phyloP scores from a whole-genome alignment of 1,140 invertebrate genomes.

The Neuroterus valhalla region DNA sequence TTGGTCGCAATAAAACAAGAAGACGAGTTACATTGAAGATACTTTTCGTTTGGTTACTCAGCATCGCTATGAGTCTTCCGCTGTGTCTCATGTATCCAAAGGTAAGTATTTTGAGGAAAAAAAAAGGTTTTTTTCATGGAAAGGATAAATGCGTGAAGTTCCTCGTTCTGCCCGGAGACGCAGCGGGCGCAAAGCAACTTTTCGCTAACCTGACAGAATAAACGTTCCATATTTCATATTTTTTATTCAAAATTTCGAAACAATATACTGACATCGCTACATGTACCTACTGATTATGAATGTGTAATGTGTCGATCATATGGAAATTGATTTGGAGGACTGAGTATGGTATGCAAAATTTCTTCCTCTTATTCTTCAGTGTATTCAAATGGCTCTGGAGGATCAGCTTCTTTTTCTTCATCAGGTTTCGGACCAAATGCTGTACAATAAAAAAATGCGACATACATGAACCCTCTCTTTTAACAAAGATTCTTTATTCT shows the following conservation, averaged over 20 bases:
- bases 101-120: slow-evolving; percentile 71
- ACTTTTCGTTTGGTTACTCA: slow-evolving; percentile 92
- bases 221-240: background rate
- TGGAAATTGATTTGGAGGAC: background rate
- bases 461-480: background rate
- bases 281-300: background rate
- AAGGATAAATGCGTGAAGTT: too few relatives aligned
- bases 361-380: slow-evolving; percentile 83
- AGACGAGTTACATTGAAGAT: slow-evolving; percentile 91
- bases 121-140: too few relatives aligned
- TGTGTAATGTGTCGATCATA: too few relatives aligned
- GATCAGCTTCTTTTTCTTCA: slow-evolving; percentile 96
- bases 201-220: too few relatives aligned
- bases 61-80: slow-evolving; percentile 91
- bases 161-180: too few relatives aligned
- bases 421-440: slow-evolving; percentile 95
- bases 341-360: background rate
- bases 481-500: background rate
- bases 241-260: slow-evolving; percentile 22
- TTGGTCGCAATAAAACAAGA: slow-evolving; percentile 92
- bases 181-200: too few relatives aligned
- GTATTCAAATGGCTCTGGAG: slow-evolving; percentile 98
- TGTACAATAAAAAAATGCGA: slow-evolving; percentile 62
- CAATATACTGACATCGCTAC: background rate
- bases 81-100: slow-evolving; percentile 91